Conservation (phyloP, 2,797 vertebrate genomes). For the Orestias chungarensis region DNA sequence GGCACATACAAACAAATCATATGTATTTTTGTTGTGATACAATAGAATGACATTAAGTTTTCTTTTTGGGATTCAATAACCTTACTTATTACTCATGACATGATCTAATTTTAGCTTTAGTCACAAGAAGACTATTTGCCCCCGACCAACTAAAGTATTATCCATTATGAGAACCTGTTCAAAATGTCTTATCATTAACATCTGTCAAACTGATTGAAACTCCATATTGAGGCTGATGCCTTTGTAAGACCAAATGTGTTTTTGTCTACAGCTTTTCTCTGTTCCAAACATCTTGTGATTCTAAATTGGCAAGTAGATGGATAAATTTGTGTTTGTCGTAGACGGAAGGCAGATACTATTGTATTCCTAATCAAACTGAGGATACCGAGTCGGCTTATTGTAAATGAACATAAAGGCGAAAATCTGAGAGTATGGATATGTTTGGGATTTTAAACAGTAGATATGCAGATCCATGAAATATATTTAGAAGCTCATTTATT, state of each 20-base stretch:
- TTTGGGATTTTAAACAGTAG: neutral
- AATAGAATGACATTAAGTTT: neutral
- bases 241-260: conserved; percentile 37
- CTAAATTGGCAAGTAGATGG: neutral
- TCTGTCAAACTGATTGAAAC: conserved; percentile 38
- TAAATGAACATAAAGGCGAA: conserved; percentile 9
- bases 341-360: conserved; percentile 22
- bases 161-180: conserved; percentile 36
- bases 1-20: neutral
- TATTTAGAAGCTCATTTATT: neutral
- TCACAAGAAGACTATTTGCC: neutral
- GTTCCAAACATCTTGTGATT: conserved; percentile 8
- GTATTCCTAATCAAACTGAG: conserved; percentile 30
- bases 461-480: neutral
- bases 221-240: conserved; percentile 24
- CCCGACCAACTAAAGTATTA: conserved; percentile 31
- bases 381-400: conserved; percentile 39
- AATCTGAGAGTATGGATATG: neutral
- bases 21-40: neutral
- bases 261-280: conserved; percentile 4
- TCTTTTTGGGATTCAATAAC: neutral
- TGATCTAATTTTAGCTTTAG: conserved; percentile 9
- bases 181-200: conserved; percentile 50
- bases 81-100: neutral
- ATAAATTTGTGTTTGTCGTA: conserved; percentile 6